Conservation (phyloP, 2,888 invertebrate genomes). For the Lapara coniferarum region DNA sequence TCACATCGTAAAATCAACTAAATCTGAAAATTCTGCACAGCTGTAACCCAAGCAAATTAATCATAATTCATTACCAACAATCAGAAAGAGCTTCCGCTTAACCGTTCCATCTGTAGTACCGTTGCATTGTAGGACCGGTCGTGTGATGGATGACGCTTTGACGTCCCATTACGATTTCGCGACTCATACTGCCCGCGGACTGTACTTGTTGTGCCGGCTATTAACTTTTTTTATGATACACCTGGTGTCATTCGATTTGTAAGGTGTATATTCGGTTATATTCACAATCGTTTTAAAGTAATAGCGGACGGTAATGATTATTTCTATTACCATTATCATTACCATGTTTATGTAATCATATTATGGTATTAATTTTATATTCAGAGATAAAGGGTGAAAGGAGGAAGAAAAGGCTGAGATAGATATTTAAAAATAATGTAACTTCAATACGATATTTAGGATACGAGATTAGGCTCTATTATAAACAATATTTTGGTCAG, state of each 20-base stretch:
- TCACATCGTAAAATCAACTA: too few relatives aligned
- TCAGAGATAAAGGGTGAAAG: too few relatives aligned
- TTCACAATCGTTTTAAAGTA: too few relatives aligned
- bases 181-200: constrained; percentile 20
- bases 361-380: too few relatives aligned
- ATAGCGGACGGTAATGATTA: too few relatives aligned
- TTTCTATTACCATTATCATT: too few relatives aligned
- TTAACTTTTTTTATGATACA: constrained; percentile 1
- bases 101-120: constrained; percentile 37
- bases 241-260: background rate
- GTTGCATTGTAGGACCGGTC: constrained; percentile 51
- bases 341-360: too few relatives aligned
- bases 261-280: background rate
- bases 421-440: too few relatives aligned
- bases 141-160: constrained; percentile 42
- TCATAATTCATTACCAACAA: background rate
- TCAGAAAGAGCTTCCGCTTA: constrained; percentile 40
- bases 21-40: background rate
- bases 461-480: too few relatives aligned
- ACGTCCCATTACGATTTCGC: constrained; percentile 33
- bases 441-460: too few relatives aligned
- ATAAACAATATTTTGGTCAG: too few relatives aligned
- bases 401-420: too few relatives aligned
- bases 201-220: background rate
- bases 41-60: background rate